Base-by-base conservation (phyloP, 1,140 invertebrate genomes). In the Leptestheria dahalacensis region DNA sequence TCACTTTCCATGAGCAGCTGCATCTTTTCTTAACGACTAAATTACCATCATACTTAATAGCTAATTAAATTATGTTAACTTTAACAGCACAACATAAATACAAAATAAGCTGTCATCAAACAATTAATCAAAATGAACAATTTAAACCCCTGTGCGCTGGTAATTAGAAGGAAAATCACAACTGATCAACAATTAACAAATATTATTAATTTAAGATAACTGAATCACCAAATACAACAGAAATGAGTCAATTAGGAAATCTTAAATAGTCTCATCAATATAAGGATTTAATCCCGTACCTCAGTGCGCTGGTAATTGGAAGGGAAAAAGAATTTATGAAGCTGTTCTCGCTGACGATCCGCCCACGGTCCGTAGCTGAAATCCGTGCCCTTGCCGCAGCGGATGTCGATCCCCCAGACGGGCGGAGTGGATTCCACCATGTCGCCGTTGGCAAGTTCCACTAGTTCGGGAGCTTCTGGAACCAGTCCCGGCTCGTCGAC, bases 291-390 rank as follows among this genome's bases (percentile, higher is more conserved):
- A 21, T 25, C 33, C 15, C 58, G 67, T 63, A 70, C 69, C 65
- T 68, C 62, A 48, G 67, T 48, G 11, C 81, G 79, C 66, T 86
- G 81, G 72, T 85, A 91, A 71, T 91, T 87, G 61, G 87, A 84
- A 2, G 95, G 94, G 70, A 90, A 97, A 71, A 99, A 99, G 70
- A 97, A 96, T 74, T 85, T 92, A 71, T 91, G 97, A 18, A 98
- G 73, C 73, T 93, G 83, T 71, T 97, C 93, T 60, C 94, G 78
- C 71, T 98, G 95, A 48, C 93, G 78, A 71, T 98, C 95, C 4
- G 92, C 93, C 94, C 94, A 99, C 3, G 96, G 94, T 1, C 95
- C 95, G 68, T 97, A 97, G 71, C 91, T 95, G 65, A 97, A 92
- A 69, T 97, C 91, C 47, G 95, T 98, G 23, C 85, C 92, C 76